Conservation (phyloP, 2,888 invertebrate genomes). For the Cartodere bifasciata region DNA sequence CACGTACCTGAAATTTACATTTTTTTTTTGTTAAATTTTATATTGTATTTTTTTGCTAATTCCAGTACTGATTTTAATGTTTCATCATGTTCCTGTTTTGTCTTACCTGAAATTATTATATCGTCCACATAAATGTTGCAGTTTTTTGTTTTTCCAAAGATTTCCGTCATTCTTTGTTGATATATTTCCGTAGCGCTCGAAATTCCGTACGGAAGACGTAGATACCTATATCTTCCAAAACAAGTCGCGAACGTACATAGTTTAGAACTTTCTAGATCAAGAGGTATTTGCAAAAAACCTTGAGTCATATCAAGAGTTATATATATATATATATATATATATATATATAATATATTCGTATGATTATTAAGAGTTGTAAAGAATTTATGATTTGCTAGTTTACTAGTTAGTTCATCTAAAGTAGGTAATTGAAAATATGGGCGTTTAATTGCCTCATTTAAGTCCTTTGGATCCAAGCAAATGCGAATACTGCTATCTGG, state of each 20-base stretch:
- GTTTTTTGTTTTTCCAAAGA: too few relatives aligned
- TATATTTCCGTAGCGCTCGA: slow-evolving; percentile 19
- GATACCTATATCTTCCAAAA: slow-evolving; percentile 21
- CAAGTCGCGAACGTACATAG: slow-evolving; percentile 21
- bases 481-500: too few relatives aligned
- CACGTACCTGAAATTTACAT: slow-evolving; percentile 13
- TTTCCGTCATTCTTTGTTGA: too few relatives aligned
- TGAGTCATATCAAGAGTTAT: slow-evolving; percentile 19
- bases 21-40: slow-evolving; percentile 17
- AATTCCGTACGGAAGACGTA: slow-evolving; percentile 19
- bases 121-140: slow-evolving; percentile 23
- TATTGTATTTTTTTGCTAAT: slow-evolving; percentile 9
- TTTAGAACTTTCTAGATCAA: slow-evolving; percentile 18
- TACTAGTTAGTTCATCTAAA: slow-evolving; percentile 20
- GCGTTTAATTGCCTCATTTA: too few relatives aligned
- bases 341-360: too few relatives aligned
- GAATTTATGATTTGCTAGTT: slow-evolving; percentile 18
- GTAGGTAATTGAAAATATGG: slow-evolving; percentile 12
- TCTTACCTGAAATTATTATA: slow-evolving; percentile 18
- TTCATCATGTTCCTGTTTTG: slow-evolving; percentile 16
- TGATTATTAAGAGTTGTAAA: too few relatives aligned
- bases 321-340: too few relatives aligned
- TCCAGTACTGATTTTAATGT: slow-evolving; percentile 15
- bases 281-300: slow-evolving; percentile 16
- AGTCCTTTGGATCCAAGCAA: too few relatives aligned